Percentiles rank a stretch among this genome's conserved stretches.
Conservation (phyloP, 2,888 invertebrate species). For the Idaea dimidiata region DNA sequence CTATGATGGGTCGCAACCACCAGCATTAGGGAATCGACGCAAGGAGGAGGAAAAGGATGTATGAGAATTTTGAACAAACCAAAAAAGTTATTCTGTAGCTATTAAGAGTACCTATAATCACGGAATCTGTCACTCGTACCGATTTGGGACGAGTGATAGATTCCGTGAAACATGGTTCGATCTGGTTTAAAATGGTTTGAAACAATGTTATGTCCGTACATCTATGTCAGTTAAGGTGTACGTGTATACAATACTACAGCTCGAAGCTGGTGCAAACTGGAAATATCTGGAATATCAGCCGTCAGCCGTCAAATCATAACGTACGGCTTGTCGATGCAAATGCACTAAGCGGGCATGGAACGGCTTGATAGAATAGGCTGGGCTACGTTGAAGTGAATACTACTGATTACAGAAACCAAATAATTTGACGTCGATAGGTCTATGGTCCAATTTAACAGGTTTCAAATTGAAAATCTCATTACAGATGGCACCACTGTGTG, state of each 20-base stretch:
- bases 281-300: slow-evolving; percentile 21
- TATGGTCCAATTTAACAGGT: no score
- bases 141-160: neutral
- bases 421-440: neutral
- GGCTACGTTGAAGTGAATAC: neutral
- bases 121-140: no score
- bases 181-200: neutral
- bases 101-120: no score
- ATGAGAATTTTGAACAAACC: no score
- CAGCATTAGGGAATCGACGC: no score
- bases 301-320: slow-evolving; percentile 37
- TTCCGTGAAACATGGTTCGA: neutral
- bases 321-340: slow-evolving; percentile 38
- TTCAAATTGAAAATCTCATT: no score
- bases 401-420: neutral
- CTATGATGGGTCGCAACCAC: no score
- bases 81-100: neutral
- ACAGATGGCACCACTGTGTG: no score
- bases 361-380: neutral
- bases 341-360: slow-evolving; percentile 29
- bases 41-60: no score
- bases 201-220: neutral
- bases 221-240: neutral
- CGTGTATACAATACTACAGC: neutral
- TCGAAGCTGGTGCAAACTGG: slow-evolving; percentile 28